Evolutionary conservation across 92 coral and sea anemone genomes (phyloP).

Genomic region (Metridium senile): DNA sequence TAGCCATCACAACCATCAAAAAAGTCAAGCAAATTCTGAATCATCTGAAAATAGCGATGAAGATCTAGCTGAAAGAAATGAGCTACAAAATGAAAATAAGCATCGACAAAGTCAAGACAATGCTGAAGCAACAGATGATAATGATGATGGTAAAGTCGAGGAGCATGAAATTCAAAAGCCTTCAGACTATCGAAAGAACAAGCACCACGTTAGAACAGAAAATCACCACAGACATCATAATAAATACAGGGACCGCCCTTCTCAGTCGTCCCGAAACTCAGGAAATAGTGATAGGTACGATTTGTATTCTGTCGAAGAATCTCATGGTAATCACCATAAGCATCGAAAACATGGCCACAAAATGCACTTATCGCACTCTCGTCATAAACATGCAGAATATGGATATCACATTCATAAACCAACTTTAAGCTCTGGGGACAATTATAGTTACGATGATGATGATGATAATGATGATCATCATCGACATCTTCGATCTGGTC

Average conservation of each 20-base stretch:
- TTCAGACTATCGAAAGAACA: neutral
- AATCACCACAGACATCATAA: neutral
- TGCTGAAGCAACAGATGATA: too few species aligned
- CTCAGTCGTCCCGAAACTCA: neutral
- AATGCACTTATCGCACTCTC: neutral
- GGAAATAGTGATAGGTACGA: slow-evolving; percentile 6
- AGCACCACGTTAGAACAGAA: neutral
- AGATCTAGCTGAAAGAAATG: neutral
- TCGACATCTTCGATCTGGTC: neutral
- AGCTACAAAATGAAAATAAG: neutral
- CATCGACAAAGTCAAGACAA: neutral
- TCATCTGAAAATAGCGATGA: neutral
- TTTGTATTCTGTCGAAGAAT: neutral
- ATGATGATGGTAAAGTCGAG: neutral
- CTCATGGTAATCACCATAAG: neutral
- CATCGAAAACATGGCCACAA: slow-evolving; percentile 1
- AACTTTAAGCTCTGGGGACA: slow-evolving; percentile 1
- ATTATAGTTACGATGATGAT: neutral
- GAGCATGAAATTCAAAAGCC: neutral
- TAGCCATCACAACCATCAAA: too few species aligned
- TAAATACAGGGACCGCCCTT: neutral
- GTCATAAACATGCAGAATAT: neutral
- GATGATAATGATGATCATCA: slow-evolving; percentile 8
- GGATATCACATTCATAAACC: neutral
- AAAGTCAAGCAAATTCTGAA: too few species aligned